Base-by-base conservation (phyloP, 2,113 vertebrate genomes). In the Galemys pyrenaicus region DNA sequence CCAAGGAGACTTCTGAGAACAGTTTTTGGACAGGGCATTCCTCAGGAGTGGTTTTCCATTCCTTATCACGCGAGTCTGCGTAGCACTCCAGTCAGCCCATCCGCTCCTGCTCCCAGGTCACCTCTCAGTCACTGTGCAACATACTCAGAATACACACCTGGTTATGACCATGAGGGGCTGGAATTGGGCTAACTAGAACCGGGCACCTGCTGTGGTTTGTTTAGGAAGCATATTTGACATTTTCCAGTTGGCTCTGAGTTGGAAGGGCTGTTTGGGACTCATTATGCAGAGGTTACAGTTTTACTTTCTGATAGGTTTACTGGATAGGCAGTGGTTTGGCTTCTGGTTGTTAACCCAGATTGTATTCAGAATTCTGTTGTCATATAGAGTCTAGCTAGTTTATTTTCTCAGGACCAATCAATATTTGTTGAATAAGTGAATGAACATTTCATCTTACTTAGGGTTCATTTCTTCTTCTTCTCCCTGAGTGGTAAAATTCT, bases 401-500 rank as follows among this genome's bases (percentile, higher is more conserved):
- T 12, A 41, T 91, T 75, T 28, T 95, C 12, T 67, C 60, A 58
- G 65, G 16, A 7, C 46, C 9, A 68, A 13, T 94, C 64, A 58
- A 3, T 84, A n/a, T 78, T 82, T 84, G 64, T 44, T 91, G 35
- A 82, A 32, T 74, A 17, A 79, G 28, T 35, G 65, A 49, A 65
- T 86, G 19, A 58, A 62, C 32, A 74, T 73, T 86, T 94, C 26
- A 84, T 46, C 13, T 62, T 41, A 87, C 15, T 71, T 65, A 54
- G 2, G 64, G 6, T 77, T 70, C 13, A 35, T 75, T 89, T 56
- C 22, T 10, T 79, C 37, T 20, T 74, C 54, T 92, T 93, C 9
- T n/a, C 79, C 32, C 62, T 92, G 80, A 64, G 56, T 87, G 9
- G 79, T 90, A 87, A 62, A 74, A 71, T 83, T 71, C 30, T 30